phyloP scores from a whole-genome alignment of 2,888 invertebrate species.

The Lycophotia porphyrea region DNA sequence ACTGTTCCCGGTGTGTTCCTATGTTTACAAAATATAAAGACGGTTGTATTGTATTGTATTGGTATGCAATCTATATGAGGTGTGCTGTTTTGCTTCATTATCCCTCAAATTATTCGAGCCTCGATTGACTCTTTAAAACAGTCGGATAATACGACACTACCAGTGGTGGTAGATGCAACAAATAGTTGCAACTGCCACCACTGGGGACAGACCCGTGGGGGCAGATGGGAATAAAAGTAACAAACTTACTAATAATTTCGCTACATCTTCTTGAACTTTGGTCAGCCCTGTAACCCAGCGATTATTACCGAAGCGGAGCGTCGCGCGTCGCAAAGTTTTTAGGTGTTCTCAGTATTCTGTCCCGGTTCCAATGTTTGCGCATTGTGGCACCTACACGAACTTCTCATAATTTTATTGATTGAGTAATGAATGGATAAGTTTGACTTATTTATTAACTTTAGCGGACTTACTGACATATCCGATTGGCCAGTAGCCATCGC shows the following conservation, averaged over 20 bases:
- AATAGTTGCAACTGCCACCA: no score
- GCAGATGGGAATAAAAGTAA: no score
- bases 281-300: conserved; percentile 55
- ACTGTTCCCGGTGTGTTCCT: no score
- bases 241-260: background rate
- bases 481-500: background rate
- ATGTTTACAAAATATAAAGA: no score
- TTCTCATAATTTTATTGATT: conserved; percentile 43
- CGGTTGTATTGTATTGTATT: no score
- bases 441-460: background rate
- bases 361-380: conserved; percentile 54
- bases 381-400: conserved; percentile 62
- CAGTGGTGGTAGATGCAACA: no score
- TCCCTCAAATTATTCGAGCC: no score
- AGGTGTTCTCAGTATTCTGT: conserved; percentile 52
- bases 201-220: no score
- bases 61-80: no score
- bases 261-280: background rate
- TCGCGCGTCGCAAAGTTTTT: conserved; percentile 56
- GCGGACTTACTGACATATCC: background rate
- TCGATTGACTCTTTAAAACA: no score
- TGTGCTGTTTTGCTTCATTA: no score
- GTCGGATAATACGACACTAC: no score
- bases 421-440: conserved; percentile 16
- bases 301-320: conserved; percentile 59